phyloP scores from a whole-genome alignment of 2,113 vertebrate genomes.

The Dissostichus mawsoni region DNA sequence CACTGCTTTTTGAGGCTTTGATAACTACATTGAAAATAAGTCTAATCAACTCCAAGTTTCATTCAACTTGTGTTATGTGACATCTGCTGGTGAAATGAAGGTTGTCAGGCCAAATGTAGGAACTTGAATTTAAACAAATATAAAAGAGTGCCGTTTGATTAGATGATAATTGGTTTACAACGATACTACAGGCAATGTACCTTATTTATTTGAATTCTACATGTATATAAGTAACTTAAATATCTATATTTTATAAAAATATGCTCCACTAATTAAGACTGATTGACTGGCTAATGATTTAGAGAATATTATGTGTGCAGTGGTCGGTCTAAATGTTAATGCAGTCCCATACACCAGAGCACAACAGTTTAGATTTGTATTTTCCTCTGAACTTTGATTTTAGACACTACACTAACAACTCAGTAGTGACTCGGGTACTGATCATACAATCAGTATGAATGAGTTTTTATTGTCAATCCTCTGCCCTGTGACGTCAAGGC shows the following conservation, averaged over 20 bases:
- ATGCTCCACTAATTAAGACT: background rate
- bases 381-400: background rate
- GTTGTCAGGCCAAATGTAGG: background rate
- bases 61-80: background rate
- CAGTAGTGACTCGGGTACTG: too few relatives aligned
- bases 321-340: background rate
- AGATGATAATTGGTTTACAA: background rate
- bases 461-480: background rate
- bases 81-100: background rate
- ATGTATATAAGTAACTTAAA: background rate
- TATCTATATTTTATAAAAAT: background rate
- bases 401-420: background rate
- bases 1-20: background rate
- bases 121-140: background rate
- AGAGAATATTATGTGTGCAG: too few relatives aligned
- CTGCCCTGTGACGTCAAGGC: background rate
- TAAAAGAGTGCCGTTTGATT: background rate
- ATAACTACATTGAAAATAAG: background rate
- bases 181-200: background rate
- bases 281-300: constrained; percentile 1
- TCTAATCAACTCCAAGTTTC: background rate
- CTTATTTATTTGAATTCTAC: background rate
- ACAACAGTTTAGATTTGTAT: background rate
- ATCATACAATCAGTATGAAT: background rate
- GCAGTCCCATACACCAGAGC: background rate